Percentiles rank a stretch among this genome's conserved stretches.
Evolutionary conservation across 2,113 vertebrate species (phyloP).

Genomic region (Varanus salvator): DNA sequence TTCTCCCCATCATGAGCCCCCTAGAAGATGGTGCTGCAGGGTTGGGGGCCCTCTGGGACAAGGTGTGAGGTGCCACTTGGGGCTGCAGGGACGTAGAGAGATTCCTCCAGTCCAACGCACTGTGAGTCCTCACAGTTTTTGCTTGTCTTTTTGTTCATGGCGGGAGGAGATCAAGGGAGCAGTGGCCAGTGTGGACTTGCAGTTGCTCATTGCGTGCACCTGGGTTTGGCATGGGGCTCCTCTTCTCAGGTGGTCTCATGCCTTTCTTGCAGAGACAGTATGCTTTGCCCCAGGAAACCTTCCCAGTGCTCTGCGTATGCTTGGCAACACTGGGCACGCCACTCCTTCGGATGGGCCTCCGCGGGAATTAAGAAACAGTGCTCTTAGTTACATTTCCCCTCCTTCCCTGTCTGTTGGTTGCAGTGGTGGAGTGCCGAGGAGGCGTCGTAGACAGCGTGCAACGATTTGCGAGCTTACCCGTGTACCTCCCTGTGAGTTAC

Average conservation of each 20-base stretch:
- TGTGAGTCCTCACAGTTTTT: no score
- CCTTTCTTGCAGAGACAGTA: neutral
- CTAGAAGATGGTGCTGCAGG: no score
- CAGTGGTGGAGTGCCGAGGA: conserved; percentile 80
- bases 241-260: neutral
- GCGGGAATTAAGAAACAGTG: neutral
- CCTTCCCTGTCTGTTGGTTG: conserved; percentile 48
- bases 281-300: neutral
- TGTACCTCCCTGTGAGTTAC: conserved; percentile 85
- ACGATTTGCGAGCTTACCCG: conserved; percentile 87
- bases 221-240: neutral
- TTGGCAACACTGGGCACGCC: neutral
- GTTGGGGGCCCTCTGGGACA: no score
- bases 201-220: no score
- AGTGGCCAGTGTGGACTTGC: no score
- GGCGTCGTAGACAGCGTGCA: conserved; percentile 78
- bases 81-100: neutral
- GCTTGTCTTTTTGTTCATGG: no score
- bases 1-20: no score
- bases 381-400: neutral
- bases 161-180: no score
- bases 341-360: conserved; percentile 5
- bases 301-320: no score
- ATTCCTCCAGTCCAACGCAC: no score
- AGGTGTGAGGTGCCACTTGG: no score